These are phyloP conservation scores for Helogale parvula DNA, from an alignment of 2,113 vertebrate genomes.

Conservation along the genomic window DNA sequence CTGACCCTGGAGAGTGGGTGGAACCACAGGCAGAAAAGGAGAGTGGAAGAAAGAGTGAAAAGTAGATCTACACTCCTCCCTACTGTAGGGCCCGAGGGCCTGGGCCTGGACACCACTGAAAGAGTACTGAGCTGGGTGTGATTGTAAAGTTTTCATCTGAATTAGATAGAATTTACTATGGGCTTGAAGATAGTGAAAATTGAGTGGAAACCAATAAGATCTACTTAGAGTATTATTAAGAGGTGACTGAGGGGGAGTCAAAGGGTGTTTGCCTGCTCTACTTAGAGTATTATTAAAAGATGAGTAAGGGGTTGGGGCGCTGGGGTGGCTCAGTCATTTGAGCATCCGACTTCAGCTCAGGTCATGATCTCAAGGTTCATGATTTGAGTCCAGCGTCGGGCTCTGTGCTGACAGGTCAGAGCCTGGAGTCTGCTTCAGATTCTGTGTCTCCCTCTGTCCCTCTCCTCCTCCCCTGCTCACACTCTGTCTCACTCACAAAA, in stretches of 20 bases:
- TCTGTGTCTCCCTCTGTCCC: too few species aligned
- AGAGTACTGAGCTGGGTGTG: background rate
- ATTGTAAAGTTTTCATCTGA: background rate
- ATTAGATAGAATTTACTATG: background rate
- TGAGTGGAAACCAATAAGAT: background rate
- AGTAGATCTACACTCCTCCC: background rate
- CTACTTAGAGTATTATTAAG: background rate
- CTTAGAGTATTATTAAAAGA: background rate
- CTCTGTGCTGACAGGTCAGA: too few species aligned
- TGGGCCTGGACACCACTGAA: background rate
- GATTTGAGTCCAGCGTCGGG: too few species aligned
- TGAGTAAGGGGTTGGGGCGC: too few species aligned
- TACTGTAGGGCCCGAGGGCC: accelerated
- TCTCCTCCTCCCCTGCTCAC: too few species aligned
- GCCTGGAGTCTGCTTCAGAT: too few species aligned
- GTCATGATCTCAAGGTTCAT: too few species aligned
- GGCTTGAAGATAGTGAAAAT: background rate
- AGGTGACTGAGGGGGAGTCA: too few species aligned
- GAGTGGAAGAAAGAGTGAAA: background rate
- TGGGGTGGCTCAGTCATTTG: background rate
- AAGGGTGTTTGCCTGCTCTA: background rate
- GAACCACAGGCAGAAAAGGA: background rate
- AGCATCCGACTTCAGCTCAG: background rate
- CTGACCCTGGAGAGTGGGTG: background rate
- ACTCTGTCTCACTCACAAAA: too few species aligned